phyloP scores from a whole-genome alignment of 2,888 invertebrate species.

The Patella pellucida region DNA sequence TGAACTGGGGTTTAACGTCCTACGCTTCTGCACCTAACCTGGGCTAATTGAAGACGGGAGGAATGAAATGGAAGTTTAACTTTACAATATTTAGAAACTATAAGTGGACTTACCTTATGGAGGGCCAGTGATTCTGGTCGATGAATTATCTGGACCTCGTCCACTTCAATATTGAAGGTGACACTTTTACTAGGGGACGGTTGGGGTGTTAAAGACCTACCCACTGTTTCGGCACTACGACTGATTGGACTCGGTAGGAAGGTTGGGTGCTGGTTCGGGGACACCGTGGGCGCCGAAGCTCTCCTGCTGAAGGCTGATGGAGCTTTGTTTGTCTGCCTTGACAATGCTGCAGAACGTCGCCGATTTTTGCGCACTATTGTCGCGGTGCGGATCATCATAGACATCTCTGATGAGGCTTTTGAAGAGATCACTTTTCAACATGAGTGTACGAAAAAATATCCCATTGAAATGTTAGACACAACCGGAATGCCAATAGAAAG shows the following conservation, averaged over 20 bases:
- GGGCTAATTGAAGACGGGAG: no score
- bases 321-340: not conserved
- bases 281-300: constrained; percentile 42
- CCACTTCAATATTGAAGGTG: constrained; percentile 40
- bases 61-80: no score
- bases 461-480: no score
- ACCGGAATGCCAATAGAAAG: no score
- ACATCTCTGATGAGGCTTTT: constrained; percentile 17
- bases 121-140: constrained; percentile 36
- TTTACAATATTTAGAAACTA: not conserved
- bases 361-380: constrained; percentile 37
- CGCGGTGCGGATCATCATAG: constrained; percentile 33
- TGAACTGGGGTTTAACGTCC: no score
- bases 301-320: constrained; percentile 26
- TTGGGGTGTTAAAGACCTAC: constrained; percentile 24
- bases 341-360: constrained; percentile 26
- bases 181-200: constrained; percentile 39
- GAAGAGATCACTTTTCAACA: no score
- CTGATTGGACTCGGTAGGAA: constrained; percentile 37
- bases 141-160: constrained; percentile 31
- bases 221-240: constrained; percentile 42
- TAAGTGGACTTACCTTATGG: constrained; percentile 14
- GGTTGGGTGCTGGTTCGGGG: constrained; percentile 31
- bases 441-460: no score
- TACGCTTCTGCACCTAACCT: no score